Conservation (phyloP, 2,113 vertebrate species). For the Apodemus speciosus region DNA sequence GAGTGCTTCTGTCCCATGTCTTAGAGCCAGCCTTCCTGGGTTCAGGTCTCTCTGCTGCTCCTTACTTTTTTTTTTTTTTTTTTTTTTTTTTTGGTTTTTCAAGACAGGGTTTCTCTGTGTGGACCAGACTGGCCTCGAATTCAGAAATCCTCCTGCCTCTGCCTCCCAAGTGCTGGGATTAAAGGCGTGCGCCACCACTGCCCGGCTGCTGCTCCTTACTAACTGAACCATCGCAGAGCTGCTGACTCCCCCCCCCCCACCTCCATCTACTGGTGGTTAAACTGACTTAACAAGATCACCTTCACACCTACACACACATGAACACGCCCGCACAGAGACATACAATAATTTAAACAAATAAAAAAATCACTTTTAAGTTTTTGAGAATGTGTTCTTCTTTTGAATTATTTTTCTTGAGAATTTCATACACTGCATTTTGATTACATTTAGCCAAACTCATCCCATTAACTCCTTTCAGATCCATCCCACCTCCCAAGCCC, state of each 20-base stretch:
- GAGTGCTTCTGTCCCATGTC: neutral
- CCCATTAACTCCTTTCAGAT: neutral
- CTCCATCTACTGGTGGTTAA: neutral
- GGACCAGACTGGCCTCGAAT: no score
- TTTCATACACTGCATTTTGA: neutral
- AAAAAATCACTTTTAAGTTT: neutral
- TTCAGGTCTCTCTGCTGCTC: neutral
- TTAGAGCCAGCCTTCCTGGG: neutral
- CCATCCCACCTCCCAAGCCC: neutral
- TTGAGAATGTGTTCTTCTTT: neutral
- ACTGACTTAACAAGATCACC: neutral
- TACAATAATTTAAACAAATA: neutral
- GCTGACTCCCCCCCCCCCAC: neutral
- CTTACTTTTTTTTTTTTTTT: no score
- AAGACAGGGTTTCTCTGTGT: no score
- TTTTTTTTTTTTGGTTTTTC: no score
- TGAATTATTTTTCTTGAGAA: neutral
- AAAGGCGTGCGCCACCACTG: no score
- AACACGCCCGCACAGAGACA: neutral
- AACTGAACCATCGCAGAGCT: neutral
- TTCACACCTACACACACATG: neutral
- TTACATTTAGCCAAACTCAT: neutral
- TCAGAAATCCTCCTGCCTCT: no score
- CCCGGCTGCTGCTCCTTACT: neutral
- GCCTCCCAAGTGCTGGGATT: no score